phyloP scores from a whole-genome alignment of 2,797 vertebrate species.

The Gallirallus australis region DNA sequence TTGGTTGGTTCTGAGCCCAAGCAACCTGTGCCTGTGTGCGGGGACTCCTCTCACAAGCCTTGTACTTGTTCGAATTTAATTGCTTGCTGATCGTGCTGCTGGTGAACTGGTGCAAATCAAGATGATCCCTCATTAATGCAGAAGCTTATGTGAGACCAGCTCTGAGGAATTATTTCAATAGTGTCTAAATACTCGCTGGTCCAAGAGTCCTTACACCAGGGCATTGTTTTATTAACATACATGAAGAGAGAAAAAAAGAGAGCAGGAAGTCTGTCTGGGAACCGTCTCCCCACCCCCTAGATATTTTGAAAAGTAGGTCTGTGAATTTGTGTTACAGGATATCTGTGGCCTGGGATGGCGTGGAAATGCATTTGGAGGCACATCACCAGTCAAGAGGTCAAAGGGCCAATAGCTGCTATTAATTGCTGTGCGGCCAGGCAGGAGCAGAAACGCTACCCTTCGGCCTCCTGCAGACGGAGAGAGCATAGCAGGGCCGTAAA shows the following conservation, averaged over 20 bases:
- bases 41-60: not conserved
- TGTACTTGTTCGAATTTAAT: slow-evolving; percentile 28
- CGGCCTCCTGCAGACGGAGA: rapidly evolving
- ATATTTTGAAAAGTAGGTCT: not conserved
- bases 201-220: slow-evolving; percentile 5
- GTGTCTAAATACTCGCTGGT: not conserved
- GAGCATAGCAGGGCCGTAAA: not conserved
- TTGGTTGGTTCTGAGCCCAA: not conserved
- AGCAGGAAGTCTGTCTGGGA: not conserved
- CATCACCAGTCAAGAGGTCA: not conserved
- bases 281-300: not conserved
- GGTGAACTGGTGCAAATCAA: not conserved
- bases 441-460: not conserved
- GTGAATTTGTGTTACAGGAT: not conserved
- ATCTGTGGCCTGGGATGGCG: not conserved
- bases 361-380: not conserved
- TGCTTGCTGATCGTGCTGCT: not conserved
- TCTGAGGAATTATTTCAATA: slow-evolving; percentile 22
- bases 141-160: not conserved
- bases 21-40: not conserved
- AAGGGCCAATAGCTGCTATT: not conserved
- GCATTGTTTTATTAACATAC: not conserved
- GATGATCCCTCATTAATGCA: slow-evolving; percentile 42
- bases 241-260: not conserved
- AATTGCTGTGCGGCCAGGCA: not conserved